These are phyloP conservation scores for Masticophis lateralis DNA, from an alignment of 2,797 vertebrate genomes.

Conservation along the genomic window DNA sequence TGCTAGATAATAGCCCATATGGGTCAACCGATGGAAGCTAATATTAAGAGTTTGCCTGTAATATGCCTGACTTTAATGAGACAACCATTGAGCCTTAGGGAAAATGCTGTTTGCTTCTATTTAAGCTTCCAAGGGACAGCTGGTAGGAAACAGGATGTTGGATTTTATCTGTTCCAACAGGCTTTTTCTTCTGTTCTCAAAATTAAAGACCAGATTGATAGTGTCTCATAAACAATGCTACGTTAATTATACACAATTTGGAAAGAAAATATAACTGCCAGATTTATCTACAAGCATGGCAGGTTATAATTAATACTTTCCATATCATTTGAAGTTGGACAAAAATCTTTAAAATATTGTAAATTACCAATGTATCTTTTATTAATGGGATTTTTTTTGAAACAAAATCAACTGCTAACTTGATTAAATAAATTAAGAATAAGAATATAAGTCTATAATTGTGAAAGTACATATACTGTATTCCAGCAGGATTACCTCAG, in stretches of 20 bases:
- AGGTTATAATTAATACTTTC: constrained; percentile 21
- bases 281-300: neutral
- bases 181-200: neutral
- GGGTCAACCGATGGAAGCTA: neutral
- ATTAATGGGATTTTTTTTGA: constrained; percentile 13
- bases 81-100: neutral
- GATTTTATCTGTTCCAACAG: neutral
- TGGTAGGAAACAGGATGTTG: neutral
- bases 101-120: neutral
- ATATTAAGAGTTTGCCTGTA: neutral
- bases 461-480: neutral
- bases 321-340: neutral
- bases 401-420: constrained; percentile 12
- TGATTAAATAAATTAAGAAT: neutral
- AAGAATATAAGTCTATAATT: neutral
- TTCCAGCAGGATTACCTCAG: neutral
- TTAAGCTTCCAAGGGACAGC: neutral
- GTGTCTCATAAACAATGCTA: neutral
- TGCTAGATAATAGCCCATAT: neutral
- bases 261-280: neutral
- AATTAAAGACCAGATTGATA: neutral
- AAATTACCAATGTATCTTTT: neutral
- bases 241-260: neutral
- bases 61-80: neutral
- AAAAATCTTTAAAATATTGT: constrained; percentile 1